These are phyloP conservation scores for Clamator glandarius DNA, from an alignment of 2,797 vertebrate genomes.

Conservation along the genomic window DNA sequence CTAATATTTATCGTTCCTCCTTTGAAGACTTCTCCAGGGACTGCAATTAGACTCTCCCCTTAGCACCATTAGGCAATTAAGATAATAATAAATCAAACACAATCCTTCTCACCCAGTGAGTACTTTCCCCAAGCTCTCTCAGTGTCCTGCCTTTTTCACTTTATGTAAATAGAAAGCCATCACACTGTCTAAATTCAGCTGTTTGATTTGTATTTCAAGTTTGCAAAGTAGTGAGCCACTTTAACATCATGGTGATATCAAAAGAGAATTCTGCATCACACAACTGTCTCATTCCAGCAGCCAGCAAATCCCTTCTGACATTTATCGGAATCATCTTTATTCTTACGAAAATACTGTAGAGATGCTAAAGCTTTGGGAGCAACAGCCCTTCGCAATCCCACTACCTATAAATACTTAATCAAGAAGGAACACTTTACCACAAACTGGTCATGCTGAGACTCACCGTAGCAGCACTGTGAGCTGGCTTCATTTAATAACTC, in stretches of 20 bases:
- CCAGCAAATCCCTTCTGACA: conserved; percentile 21
- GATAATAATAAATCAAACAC: conserved; percentile 33
- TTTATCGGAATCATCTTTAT: background rate
- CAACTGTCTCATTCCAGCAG: conserved; percentile 7
- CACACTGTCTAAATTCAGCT: background rate
- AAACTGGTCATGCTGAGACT: background rate
- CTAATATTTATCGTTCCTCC: conserved; percentile 15
- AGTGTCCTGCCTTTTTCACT: background rate
- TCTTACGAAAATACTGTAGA: background rate
- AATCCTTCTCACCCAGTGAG: background rate
- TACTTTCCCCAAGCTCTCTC: background rate
- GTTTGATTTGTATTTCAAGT: background rate
- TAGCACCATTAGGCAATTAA: conserved; percentile 21
- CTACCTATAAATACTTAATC: background rate
- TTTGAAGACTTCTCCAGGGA: conserved; percentile 21
- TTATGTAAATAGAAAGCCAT: background rate
- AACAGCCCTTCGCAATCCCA: background rate
- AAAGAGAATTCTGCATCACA: background rate
- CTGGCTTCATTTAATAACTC: background rate
- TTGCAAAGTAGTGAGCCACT: background rate
- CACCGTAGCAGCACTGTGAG: background rate
- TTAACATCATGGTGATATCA: conserved; percentile 18
- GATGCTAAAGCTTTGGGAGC: background rate
- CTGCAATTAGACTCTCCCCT: conserved; percentile 2
- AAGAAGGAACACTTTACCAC: background rate